Evolutionary conservation across 2,888 invertebrate genomes (phyloP), one percentile per base, ranked within the genome.

Genomic region (Epinotia bilunana): DNA sequence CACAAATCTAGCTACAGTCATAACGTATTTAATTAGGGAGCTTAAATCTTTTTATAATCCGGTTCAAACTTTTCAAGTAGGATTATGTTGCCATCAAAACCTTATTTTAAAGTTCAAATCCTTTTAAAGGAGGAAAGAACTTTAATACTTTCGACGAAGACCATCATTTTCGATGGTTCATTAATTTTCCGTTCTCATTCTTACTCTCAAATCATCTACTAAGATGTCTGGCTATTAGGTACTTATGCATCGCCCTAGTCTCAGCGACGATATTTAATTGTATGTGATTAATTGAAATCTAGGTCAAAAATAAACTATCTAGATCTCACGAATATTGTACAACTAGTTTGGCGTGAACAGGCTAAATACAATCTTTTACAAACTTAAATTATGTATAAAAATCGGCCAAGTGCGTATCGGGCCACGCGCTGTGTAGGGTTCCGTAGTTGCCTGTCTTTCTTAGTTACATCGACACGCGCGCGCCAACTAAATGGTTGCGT

Each of bases 71-170:
- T 53, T 13, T n/a, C 53, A n/a, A 53, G 53, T 7, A 53, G n/a
- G 53, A 53, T 53, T 53, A 53, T 53, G n/a, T 7, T 53, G 53
- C 53, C 53, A 53, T 53, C 53, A 53, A 53, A 53, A 53, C n/a
- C 53, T 5, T 53, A 53, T n/a, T 53, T 53, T 53, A 53, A 53
- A 53, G 53, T 53, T 53, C n/a, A 53, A 53, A 53, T 53, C 53
- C 53, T n/a, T 53, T 53, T 53, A 53, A 53, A 53, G n/a, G n/a
- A n/a, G 53, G 53, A n/a, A 53, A 49, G n/a, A 53, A n/a, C n/a
- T 53, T 53, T 53, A 49, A 16, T 13, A 49, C 5, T 49, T 16
- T 16, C 49, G 16, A 49, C 16, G 3, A 49, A 16, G 49, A 49
- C 49, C 49, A 53, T n/a, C 6, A 53, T 53, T 53, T 53, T 16